These are phyloP conservation scores for Pogonophryne albipinna DNA, from an alignment of 2,797 vertebrate genomes.

Conservation along the genomic window DNA sequence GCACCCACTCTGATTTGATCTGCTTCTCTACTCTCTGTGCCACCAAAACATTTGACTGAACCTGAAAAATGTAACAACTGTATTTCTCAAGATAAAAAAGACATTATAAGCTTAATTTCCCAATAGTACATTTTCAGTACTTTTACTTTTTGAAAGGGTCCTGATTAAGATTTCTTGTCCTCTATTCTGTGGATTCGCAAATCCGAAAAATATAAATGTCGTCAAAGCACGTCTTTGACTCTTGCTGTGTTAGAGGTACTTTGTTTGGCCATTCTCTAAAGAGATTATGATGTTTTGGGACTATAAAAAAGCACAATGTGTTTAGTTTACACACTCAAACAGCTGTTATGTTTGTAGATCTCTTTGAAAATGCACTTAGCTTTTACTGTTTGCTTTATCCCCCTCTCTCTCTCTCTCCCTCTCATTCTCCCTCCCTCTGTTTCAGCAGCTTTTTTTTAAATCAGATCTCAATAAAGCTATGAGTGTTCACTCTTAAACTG, in stretches of 20 bases:
- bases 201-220: conserved; percentile 5
- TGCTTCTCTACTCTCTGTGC: conserved; percentile 24
- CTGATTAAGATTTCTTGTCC: background rate
- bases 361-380: conserved; percentile 34
- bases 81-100: background rate
- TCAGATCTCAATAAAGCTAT: conserved; percentile 52
- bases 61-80: background rate
- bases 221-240: conserved; percentile 9
- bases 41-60: conserved; percentile 9
- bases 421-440: background rate
- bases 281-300: conserved; percentile 47
- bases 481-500: conserved; percentile 35
- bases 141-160: background rate
- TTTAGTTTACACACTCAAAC: conserved; percentile 58
- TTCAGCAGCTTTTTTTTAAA: conserved; percentile 44
- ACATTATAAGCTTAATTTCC: background rate
- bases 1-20: conserved; percentile 32
- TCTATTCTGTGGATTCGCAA: background rate
- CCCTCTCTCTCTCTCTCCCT: background rate
- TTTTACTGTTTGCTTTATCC: conserved; percentile 39
- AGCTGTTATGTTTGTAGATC: conserved; percentile 53
- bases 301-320: conserved; percentile 37
- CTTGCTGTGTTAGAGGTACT: conserved; percentile 13
- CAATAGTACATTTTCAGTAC: background rate
- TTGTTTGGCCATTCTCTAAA: conserved; percentile 29